Percentiles rank a stretch among this genome's conserved stretches.
These are phyloP conservation scores for Corythornis vintsioides DNA, from an alignment of 2,113 vertebrate genomes.

Conservation along the genomic window DNA sequence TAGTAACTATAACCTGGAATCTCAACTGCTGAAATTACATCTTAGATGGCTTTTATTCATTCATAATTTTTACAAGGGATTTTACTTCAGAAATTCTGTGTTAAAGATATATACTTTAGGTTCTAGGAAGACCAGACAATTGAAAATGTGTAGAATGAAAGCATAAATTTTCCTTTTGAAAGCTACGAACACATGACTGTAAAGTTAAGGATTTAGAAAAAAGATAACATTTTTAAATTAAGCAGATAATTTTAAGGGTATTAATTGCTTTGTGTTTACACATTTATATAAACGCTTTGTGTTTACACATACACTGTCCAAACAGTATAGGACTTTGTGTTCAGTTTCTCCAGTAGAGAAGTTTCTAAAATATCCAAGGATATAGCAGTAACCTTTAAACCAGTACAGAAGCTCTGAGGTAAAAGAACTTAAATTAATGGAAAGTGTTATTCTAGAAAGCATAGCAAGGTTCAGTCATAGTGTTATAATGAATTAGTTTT, in stretches of 20 bases:
- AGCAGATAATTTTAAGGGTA: neutral
- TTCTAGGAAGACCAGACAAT: neutral
- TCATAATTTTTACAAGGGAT: neutral
- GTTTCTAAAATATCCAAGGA: neutral
- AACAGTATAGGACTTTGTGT: neutral
- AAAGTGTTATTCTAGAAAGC: neutral
- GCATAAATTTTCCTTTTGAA: neutral
- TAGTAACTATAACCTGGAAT: constrained; percentile 19
- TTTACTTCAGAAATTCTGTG: neutral
- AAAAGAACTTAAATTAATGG: neutral
- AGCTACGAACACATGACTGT: neutral
- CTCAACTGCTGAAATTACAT: neutral
- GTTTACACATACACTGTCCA: neutral
- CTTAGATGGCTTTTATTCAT: neutral
- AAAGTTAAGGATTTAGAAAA: neutral
- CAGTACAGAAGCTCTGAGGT: neutral
- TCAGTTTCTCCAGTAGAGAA: neutral
- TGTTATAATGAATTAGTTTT: neutral
- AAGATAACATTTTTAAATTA: neutral
- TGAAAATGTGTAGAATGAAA: neutral
- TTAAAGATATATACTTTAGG: neutral
- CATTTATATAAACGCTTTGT: neutral
- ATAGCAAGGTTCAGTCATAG: neutral
- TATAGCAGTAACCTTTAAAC: neutral
- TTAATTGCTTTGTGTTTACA: neutral